Evolutionary conservation across 2,797 vertebrate genomes (phyloP).

Genomic region (Phoebastria nigripes): DNA sequence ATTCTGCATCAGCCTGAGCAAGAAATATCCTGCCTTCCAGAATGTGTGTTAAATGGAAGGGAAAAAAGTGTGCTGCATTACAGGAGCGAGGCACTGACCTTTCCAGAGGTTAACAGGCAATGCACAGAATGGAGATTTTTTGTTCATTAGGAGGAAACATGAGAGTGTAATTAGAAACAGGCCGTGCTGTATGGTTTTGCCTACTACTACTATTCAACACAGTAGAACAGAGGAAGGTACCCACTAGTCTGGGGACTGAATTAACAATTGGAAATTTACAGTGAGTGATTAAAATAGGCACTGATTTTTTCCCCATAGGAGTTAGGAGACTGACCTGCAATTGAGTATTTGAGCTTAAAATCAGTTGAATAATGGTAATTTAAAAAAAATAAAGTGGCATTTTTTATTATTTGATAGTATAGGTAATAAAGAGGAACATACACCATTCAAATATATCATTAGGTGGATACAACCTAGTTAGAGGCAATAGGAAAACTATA

Average conservation of each 20-base stretch:
- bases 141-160: constrained; percentile 29
- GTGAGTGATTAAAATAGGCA: background rate
- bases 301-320: background rate
- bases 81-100: background rate
- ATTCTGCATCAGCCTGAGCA: background rate
- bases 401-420: background rate
- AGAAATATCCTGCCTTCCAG: background rate
- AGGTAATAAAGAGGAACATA: background rate
- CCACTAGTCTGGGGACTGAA: background rate
- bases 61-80: background rate
- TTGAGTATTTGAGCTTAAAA: background rate
- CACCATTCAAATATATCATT: background rate
- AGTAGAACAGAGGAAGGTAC: background rate
- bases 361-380: background rate
- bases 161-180: constrained; percentile 48
- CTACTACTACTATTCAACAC: background rate
- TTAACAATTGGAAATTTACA: background rate
- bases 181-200: background rate
- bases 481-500: background rate
- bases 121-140: constrained; percentile 1
- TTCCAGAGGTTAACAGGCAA: constrained; percentile 27
- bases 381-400: background rate
- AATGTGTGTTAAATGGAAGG: background rate
- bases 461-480: background rate
- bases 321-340: background rate